Conservation (phyloP, 2,888 invertebrate genomes). For the Galerucella nymphaeae region DNA sequence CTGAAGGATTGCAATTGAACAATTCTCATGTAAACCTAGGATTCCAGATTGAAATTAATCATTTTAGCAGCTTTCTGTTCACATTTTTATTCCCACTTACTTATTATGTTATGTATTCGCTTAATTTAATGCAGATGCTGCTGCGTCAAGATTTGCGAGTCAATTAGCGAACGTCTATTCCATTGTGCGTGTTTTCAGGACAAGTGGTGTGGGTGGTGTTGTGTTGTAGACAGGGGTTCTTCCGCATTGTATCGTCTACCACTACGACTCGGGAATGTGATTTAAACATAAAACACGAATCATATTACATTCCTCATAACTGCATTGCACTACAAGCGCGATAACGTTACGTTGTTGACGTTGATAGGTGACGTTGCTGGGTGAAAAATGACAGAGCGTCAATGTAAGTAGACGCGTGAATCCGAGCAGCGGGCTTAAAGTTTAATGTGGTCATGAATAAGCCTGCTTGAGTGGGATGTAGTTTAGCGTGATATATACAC, state of each 20-base stretch:
- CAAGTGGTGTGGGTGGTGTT: conserved; percentile 1
- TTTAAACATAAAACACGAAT: not conserved
- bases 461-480: not conserved
- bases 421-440: not conserved
- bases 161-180: conserved; percentile 6
- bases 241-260: conserved; percentile 1
- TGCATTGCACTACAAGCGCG: not conserved
- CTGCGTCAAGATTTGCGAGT: not conserved
- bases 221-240: conserved; percentile 6
- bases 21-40: too few relatives aligned
- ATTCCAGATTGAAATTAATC: too few relatives aligned
- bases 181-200: not conserved
- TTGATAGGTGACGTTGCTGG: not conserved
- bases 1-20: too few relatives aligned
- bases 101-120: not conserved
- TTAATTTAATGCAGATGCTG: not conserved
- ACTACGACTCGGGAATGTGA: not conserved
- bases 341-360: not conserved
- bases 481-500: too few relatives aligned
- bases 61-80: not conserved
- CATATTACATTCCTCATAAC: not conserved
- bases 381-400: not conserved
- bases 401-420: not conserved
- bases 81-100: not conserved
- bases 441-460: not conserved